Percentiles rank a stretch among this genome's conserved stretches.
These are phyloP conservation scores for Sylvilagus floridanus DNA, from an alignment of 2,797 vertebrate genomes.

Conservation along the genomic window DNA sequence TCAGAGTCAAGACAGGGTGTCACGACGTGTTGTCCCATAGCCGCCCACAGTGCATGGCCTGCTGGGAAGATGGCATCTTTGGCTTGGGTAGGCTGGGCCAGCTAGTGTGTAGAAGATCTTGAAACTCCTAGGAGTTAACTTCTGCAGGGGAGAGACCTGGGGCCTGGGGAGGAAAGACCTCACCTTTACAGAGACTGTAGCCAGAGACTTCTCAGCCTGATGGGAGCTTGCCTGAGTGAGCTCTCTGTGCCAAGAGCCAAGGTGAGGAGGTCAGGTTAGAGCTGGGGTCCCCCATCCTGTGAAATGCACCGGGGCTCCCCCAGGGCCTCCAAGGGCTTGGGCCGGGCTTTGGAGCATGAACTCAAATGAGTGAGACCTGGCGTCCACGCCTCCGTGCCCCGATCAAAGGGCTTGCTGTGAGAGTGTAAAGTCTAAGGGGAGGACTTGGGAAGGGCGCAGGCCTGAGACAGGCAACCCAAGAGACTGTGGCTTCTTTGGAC, in stretches of 20 bases:
- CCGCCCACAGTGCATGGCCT: background rate
- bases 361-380: background rate
- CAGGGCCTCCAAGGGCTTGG: background rate
- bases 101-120: background rate
- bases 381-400: background rate
- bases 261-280: background rate
- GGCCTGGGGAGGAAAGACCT: background rate
- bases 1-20: background rate
- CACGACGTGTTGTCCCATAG: background rate
- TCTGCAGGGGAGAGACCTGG: constrained; percentile 35
- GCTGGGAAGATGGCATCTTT: background rate
- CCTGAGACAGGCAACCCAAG: background rate
- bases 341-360: background rate
- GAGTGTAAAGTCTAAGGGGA: background rate
- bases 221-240: background rate
- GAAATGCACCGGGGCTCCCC: background rate
- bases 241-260: background rate
- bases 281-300: background rate
- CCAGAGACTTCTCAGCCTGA: background rate
- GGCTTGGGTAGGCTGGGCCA: background rate
- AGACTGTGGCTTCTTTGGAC: background rate
- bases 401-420: background rate
- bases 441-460: background rate
- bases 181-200: background rate
- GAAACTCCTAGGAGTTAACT: background rate